Conservation (phyloP, 37 sponge, comb jelly and placozoan genomes). For the Cliona cf. orientalis region DNA sequence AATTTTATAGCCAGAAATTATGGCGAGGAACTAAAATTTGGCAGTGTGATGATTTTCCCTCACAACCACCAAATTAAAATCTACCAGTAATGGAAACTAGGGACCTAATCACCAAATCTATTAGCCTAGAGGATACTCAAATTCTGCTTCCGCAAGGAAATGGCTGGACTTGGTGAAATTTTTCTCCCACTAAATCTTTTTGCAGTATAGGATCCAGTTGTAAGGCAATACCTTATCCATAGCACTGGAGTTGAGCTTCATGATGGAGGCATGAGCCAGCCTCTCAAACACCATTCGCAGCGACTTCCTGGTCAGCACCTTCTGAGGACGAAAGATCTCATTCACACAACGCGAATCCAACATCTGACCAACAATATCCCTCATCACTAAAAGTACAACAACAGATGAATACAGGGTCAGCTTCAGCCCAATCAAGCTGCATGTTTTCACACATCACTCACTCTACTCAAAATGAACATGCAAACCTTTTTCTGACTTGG, state of each 20-base stretch:
- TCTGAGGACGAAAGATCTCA: slow-evolving; percentile 87
- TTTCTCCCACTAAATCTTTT: too few species aligned
- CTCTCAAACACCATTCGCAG: slow-evolving; percentile 79
- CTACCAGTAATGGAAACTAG: too few species aligned
- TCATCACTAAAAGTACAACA: slow-evolving; percentile 54
- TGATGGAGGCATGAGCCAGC: slow-evolving; percentile 95
- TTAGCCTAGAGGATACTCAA: too few species aligned
- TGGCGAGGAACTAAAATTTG: too few species aligned
- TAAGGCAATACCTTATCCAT: slow-evolving; percentile 77
- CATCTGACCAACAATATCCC: slow-evolving; percentile 89
- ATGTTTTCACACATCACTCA: not conserved
- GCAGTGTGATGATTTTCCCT: too few species aligned
- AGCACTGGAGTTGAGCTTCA: slow-evolving; percentile 85
- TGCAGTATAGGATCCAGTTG: too few species aligned
- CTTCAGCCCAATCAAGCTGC: not conserved
- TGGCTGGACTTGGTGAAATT: too few species aligned
- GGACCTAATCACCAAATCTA: too few species aligned
- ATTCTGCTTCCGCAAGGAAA: too few species aligned
- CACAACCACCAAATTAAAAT: not conserved
- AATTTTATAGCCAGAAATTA: too few species aligned
- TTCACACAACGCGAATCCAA: slow-evolving; percentile 60
- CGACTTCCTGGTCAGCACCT: slow-evolving; percentile 44
- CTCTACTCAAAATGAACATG: not conserved
- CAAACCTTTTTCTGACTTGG: slow-evolving; percentile 70
- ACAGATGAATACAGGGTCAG: not conserved